Conservation (phyloP, 2,113 vertebrate genomes). For the Calyptommatus sinebrachiatus region DNA sequence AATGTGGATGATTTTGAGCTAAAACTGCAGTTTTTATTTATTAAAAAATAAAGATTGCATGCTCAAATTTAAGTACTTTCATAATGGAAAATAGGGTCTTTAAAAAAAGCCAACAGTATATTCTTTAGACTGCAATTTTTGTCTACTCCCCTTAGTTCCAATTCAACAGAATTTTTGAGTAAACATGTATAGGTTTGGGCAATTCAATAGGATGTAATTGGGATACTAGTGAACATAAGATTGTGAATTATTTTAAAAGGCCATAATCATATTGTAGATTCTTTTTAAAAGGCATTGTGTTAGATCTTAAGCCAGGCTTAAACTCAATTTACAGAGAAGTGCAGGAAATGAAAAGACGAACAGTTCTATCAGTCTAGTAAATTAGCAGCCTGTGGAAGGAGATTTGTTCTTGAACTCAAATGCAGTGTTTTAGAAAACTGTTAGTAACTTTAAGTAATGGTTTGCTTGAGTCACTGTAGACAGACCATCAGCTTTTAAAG, state of each 20-base stretch:
- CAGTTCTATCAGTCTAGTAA: neutral
- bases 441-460: constrained; percentile 10
- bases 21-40: constrained; percentile 34
- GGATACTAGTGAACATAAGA: neutral
- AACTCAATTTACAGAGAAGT: constrained; percentile 23
- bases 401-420: constrained; percentile 31
- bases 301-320: constrained; percentile 21
- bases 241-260: constrained; percentile 19
- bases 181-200: neutral
- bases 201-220: neutral
- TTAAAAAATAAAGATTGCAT: constrained; percentile 42
- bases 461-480: neutral
- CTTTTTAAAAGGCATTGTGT: neutral
- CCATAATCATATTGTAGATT: neutral
- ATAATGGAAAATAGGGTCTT: constrained; percentile 21
- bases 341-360: neutral
- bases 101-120: neutral
- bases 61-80: constrained; percentile 19
- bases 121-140: neutral
- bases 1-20: neutral
- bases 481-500: neutral
- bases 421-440: constrained; percentile 11
- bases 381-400: constrained; percentile 20
- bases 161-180: neutral
- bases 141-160: neutral